A percentile compares a stretch with the other conserved stretches of the same genome.
phyloP scores from a whole-genome alignment of 2,888 invertebrate genomes.

The Lepidocyrtoides sp. region DNA sequence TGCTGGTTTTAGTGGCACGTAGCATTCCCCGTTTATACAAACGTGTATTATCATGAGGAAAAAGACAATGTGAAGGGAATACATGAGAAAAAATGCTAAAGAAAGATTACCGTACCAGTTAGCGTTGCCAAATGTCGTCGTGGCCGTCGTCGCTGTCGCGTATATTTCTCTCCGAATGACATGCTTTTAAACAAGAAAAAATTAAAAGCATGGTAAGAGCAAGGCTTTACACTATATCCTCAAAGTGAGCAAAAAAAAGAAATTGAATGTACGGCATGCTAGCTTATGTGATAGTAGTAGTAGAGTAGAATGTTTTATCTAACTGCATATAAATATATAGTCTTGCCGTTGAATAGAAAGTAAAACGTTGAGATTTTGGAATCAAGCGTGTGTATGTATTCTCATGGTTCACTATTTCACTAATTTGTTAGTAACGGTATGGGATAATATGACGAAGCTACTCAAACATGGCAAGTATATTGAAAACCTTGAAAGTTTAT shows the following conservation, averaged over 20 bases:
- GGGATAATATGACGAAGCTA: neutral
- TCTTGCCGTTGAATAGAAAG: no score
- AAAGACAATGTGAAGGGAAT: neutral
- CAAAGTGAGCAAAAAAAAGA: no score
- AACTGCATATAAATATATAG: no score
- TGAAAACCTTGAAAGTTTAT: conserved; percentile 29
- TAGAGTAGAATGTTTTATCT: neutral
- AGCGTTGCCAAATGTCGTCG: conserved; percentile 40
- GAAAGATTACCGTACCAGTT: neutral
- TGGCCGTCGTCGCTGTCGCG: neutral
- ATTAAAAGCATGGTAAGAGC: neutral
- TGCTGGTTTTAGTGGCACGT: no score
- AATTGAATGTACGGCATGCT: no score
- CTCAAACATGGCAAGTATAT: neutral
- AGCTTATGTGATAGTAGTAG: no score
- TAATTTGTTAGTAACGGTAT: neutral
- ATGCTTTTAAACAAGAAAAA: neutral
- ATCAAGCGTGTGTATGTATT: no score
- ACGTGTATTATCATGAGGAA: no score
- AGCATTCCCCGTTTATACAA: no score
- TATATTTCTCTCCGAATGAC: conserved; percentile 6
- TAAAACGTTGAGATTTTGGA: no score
- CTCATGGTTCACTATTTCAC: neutral
- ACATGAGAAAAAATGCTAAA: neutral
- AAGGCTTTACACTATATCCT: no score